Evolutionary conservation across 2,113 vertebrate genomes (phyloP).

Genomic region (Gasterosteus nipponicus): DNA sequence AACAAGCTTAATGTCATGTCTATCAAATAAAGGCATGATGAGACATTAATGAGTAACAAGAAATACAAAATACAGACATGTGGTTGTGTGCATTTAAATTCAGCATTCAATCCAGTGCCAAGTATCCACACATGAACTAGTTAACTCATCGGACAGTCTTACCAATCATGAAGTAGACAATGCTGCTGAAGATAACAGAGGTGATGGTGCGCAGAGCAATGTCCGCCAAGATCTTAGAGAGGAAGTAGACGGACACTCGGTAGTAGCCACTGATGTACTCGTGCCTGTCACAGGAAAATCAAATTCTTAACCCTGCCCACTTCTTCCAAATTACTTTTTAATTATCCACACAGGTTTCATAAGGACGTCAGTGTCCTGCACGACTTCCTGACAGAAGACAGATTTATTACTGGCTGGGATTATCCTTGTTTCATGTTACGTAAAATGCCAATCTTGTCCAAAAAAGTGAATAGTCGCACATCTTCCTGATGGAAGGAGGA

Average conservation of each 20-base stretch:
- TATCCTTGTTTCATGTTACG: background rate
- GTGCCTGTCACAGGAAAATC: constrained; percentile 82
- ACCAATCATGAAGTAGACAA: constrained; percentile 92
- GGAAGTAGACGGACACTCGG: constrained; percentile 90
- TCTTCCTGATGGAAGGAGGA: background rate
- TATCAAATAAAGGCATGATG: background rate
- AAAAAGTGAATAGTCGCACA: background rate
- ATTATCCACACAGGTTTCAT: background rate
- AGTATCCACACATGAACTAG: background rate
- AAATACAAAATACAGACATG: too few species aligned
- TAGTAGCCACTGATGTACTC: constrained; percentile 98
- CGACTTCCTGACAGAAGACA: background rate
- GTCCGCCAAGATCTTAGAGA: constrained; percentile 89
- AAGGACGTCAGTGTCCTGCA: background rate
- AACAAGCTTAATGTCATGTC: background rate
- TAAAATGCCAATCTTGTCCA: background rate
- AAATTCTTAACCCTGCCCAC: background rate
- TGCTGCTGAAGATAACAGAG: constrained; percentile 85
- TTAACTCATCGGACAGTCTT: constrained; percentile 45
- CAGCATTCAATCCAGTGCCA: background rate
- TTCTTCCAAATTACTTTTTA: background rate
- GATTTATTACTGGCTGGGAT: background rate
- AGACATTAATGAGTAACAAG: background rate
- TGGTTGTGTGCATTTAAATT: background rate
- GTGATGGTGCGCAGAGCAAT: constrained; percentile 86